These are phyloP conservation scores for Pteronura brasiliensis DNA, from an alignment of 2,113 vertebrate species.

Conservation along the genomic window DNA sequence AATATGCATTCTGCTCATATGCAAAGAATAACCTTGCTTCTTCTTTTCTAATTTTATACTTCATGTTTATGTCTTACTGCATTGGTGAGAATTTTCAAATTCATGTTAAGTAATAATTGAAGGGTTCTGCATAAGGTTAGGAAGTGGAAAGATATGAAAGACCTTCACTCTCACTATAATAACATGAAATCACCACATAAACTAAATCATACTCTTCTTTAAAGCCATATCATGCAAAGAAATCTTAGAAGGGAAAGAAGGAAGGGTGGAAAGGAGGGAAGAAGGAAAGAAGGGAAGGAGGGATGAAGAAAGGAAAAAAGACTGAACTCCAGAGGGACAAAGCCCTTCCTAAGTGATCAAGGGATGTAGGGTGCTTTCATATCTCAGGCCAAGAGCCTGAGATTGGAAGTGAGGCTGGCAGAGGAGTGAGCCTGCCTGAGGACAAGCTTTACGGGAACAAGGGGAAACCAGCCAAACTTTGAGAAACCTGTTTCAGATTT, in stretches of 20 bases:
- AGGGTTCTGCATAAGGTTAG: neutral
- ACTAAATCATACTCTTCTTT: neutral
- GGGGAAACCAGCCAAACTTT: neutral
- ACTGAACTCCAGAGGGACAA: neutral
- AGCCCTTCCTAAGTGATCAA: neutral
- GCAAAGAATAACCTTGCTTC: neutral
- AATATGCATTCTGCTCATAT: neutral
- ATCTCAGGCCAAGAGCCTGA: neutral
- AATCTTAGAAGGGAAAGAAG: neutral
- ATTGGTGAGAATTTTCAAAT: neutral
- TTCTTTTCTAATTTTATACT: neutral
- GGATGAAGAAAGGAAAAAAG: too few species aligned
- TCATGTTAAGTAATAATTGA: neutral
- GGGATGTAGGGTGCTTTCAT: neutral
- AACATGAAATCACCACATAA: neutral
- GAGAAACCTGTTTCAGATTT: neutral
- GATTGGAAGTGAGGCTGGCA: neutral
- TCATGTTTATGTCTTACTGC: neutral
- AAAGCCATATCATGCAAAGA: neutral
- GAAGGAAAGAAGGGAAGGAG: too few species aligned
- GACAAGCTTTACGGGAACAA: neutral
- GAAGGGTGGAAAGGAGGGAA: too few species aligned
- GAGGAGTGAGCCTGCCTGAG: neutral
- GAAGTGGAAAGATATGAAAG: neutral
- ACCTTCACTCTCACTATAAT: neutral